A percentile compares a stretch with the other conserved stretches of the same genome.
phyloP scores from a whole-genome alignment of 2,113 vertebrate genomes.

The Myotis davidii region DNA sequence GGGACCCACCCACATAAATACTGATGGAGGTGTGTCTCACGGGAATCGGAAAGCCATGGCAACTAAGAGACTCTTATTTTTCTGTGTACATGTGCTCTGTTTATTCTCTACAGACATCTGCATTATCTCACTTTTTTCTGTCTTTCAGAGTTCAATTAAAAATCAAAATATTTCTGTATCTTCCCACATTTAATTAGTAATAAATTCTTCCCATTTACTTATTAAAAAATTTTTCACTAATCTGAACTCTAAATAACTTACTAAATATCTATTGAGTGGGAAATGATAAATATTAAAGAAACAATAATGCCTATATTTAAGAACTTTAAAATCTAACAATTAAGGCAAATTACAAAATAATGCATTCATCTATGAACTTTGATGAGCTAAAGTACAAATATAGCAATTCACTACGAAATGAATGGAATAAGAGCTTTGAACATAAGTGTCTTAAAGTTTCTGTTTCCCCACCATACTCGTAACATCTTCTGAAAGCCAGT shows the following conservation, averaged over 20 bases:
- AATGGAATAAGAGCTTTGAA: background rate
- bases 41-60: background rate
- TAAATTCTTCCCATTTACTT: background rate
- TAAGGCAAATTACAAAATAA: constrained; percentile 30
- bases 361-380: background rate
- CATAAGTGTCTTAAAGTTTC: background rate
- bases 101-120: background rate
- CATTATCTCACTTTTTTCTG: background rate
- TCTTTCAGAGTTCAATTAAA: background rate
- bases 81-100: background rate
- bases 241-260: background rate
- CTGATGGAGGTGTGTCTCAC: background rate
- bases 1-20: background rate
- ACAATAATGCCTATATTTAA: background rate
- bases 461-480: background rate
- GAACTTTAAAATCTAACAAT: background rate
- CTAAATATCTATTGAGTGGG: background rate
- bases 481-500: background rate
- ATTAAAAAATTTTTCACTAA: background rate
- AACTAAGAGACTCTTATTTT: background rate
- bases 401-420: background rate
- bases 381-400: background rate
- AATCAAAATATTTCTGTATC: constrained; percentile 2
- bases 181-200: background rate
- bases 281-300: background rate